A percentile compares a stretch with the other conserved stretches of the same genome.
phyloP scores from a whole-genome alignment of 2,888 invertebrate genomes.

The Endomychus coccineus region DNA sequence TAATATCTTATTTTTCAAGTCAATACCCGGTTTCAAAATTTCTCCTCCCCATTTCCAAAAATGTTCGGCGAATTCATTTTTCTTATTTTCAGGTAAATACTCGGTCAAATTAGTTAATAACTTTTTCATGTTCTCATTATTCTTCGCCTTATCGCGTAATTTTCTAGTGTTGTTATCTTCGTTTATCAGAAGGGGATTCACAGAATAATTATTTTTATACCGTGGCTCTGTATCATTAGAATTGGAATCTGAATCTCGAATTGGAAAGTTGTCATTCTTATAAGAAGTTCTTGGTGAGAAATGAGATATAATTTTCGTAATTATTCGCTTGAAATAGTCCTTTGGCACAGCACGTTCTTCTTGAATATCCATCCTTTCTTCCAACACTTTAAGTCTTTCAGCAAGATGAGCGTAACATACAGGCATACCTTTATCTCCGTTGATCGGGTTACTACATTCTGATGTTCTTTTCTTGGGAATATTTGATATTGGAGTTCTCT shows the following conservation, averaged over 20 bases:
- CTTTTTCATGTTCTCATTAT: conserved; percentile 12
- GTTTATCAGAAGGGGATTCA: conserved; percentile 8
- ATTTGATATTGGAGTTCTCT: conserved; percentile 2
- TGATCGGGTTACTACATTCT: conserved; percentile 8
- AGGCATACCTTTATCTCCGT: conserved; percentile 5
- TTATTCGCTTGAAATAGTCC: conserved; percentile 40
- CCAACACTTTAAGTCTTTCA: conserved; percentile 32
- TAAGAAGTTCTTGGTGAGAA: conserved; percentile 16
- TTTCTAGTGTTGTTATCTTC: conserved; percentile 2
- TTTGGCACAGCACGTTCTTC: conserved; percentile 38
- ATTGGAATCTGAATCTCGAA: conserved; percentile 9
- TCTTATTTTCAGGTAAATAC: conserved; percentile 8
- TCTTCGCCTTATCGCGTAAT: conserved; percentile 8
- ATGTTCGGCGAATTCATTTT: conserved; percentile 12
- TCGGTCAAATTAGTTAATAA: conserved; percentile 13
- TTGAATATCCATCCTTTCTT: conserved; percentile 33
- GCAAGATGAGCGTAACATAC: conserved; percentile 23
- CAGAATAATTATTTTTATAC: conserved; percentile 13
- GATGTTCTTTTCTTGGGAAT: conserved; percentile 9
- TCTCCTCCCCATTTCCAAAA: conserved; percentile 39
- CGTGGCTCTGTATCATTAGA: conserved; percentile 10
- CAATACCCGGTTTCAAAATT: conserved; percentile 35
- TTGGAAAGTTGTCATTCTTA: conserved; percentile 10
- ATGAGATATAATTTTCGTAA: conserved; percentile 35
- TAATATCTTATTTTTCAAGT: conserved; percentile 36